A percentile compares a stretch with the other conserved stretches of the same genome.
Conservation (phyloP, 1,140 invertebrate genomes). For the Drosophila pandora region DNA sequence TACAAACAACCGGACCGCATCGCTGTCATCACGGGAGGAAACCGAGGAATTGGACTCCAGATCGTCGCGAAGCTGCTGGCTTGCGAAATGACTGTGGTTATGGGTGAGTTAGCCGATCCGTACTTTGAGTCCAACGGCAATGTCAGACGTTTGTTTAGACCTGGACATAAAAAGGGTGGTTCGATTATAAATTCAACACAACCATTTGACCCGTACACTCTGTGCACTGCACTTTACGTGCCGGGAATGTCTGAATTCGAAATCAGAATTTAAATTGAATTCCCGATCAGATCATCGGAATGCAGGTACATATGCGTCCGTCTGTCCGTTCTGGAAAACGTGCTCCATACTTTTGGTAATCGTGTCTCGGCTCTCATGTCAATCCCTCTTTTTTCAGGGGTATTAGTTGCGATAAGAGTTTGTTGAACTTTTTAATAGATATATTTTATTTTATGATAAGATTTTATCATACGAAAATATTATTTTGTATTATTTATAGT, state of each 20-base stretch:
- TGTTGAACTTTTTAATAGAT: slow-evolving; percentile 9
- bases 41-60: slow-evolving; percentile 93
- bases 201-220: slow-evolving; percentile 14
- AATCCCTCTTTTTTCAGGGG: neutral
- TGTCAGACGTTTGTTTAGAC: neutral
- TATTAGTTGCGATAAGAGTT: slow-evolving; percentile 27
- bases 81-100: slow-evolving; percentile 92
- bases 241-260: slow-evolving; percentile 21
- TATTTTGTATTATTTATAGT: no score
- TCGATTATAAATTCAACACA: slow-evolving; percentile 47
- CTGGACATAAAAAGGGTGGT: neutral
- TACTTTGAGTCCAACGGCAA: slow-evolving; percentile 8
- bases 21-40: slow-evolving; percentile 94
- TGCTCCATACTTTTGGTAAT: slow-evolving; percentile 32
- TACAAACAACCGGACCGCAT: slow-evolving; percentile 87
- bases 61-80: slow-evolving; percentile 91
- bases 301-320: slow-evolving; percentile 30
- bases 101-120: slow-evolving; percentile 87
- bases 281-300: slow-evolving; percentile 15
- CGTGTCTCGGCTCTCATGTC: neutral
- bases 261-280: slow-evolving; percentile 9
- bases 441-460: no score
- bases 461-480: no score
- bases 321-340: slow-evolving; percentile 14
- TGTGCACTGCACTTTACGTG: slow-evolving; percentile 25